These are phyloP conservation scores for Metalampra italica DNA, from an alignment of 2,888 invertebrate genomes.

Conservation along the genomic window DNA sequence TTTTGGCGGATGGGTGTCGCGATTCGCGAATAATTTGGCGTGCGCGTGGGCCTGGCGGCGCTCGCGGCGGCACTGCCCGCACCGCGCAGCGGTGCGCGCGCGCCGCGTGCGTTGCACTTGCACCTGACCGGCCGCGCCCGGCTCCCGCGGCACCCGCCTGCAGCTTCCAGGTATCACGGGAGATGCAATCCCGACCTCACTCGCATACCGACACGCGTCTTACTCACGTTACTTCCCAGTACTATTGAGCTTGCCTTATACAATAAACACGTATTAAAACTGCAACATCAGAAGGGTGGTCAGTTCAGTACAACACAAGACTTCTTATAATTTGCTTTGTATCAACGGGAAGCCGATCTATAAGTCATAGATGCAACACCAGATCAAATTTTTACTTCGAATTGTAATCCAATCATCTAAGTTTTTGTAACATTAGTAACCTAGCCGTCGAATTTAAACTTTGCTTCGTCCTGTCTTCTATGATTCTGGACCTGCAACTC, in stretches of 20 bases:
- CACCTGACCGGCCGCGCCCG: conserved; percentile 58
- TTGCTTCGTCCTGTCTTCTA: too few species aligned
- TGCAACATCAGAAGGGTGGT: conserved; percentile 22
- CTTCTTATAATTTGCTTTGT: too few species aligned
- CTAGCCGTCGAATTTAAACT: too few species aligned
- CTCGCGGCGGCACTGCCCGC: conserved; percentile 64
- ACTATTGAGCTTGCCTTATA: conserved; percentile 14
- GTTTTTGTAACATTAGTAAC: too few species aligned
- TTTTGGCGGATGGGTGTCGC: conserved; percentile 42
- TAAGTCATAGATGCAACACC: too few species aligned
- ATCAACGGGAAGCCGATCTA: too few species aligned
- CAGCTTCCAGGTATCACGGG: conserved; percentile 37
- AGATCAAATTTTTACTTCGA: too few species aligned
- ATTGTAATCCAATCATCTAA: too few species aligned
- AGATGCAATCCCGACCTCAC: conserved; percentile 27
- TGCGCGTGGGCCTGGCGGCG: conserved; percentile 66
- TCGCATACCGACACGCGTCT: conserved; percentile 27
- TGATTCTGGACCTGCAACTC: too few species aligned
- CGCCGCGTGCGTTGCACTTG: conserved; percentile 63
- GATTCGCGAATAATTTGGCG: conserved; percentile 53
- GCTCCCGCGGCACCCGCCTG: conserved; percentile 37
- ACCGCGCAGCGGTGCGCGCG: conserved; percentile 19
- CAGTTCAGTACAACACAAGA: conserved; percentile 4
- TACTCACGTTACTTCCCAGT: conserved; percentile 26
- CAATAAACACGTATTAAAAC: conserved; percentile 18